Evolutionary conservation across 2,797 vertebrate species (phyloP).

Genomic region (Myotis daubentonii): DNA sequence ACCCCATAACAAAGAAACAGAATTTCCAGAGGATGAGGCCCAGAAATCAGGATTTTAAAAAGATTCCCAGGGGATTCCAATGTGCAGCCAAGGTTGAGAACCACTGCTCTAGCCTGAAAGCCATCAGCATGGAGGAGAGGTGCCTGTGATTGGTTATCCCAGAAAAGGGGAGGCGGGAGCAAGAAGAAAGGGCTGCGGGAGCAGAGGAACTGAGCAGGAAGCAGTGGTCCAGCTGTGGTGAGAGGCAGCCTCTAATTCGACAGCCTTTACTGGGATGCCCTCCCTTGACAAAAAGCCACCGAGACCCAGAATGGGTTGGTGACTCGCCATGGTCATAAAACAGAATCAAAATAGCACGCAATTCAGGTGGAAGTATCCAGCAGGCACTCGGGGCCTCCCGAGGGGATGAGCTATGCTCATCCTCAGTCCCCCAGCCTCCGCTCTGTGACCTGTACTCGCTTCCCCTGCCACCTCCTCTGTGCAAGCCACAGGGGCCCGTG

Average conservation of each 20-base stretch:
- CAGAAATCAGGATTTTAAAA: too few relatives aligned
- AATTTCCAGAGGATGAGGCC: too few relatives aligned
- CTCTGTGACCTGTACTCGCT: neutral
- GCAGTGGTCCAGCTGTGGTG: accelerated
- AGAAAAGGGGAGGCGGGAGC: neutral
- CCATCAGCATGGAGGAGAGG: neutral
- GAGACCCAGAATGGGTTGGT: neutral
- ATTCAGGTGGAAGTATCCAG: too few relatives aligned
- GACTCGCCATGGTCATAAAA: neutral
- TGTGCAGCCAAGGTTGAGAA: too few relatives aligned
- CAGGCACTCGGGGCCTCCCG: neutral
- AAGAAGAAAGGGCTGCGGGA: accelerated
- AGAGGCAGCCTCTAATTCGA: neutral
- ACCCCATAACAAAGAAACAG: too few relatives aligned
- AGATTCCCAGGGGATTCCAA: too few relatives aligned
- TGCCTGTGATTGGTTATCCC: neutral
- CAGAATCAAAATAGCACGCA: neutral
- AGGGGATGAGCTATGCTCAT: neutral
- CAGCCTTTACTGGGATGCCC: neutral
- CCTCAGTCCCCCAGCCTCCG: accelerated
- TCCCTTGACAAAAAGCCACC: neutral
- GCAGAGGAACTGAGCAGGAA: neutral
- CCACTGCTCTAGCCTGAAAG: neutral
- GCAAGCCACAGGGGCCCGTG: neutral
- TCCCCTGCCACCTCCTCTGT: neutral